Base-by-base conservation (phyloP, 2,888 invertebrate species). In the Metacarcinus magister region DNA sequence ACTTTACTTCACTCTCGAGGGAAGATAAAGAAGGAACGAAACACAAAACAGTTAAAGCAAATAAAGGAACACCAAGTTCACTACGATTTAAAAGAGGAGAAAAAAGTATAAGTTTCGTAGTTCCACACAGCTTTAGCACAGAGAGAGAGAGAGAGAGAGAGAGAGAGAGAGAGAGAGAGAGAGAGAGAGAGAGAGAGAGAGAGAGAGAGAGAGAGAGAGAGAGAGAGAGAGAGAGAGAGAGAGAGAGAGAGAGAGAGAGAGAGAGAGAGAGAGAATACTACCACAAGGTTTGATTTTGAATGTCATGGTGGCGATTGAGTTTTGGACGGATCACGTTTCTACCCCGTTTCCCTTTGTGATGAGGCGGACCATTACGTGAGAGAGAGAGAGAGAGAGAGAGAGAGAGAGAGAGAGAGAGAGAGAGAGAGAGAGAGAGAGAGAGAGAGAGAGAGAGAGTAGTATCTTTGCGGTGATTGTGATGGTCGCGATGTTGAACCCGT, bases 161-260 rank as follows among this genome's bases (percentile, higher is more conserved):
- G 54, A 54, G 54, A 54, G 54, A 54, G 54, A 54, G 54, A 23
- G 16, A 60, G 8, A 60, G 8, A 60, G 8, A 60, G 8, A 60
- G 8, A 60, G 8, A 60, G 8, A 60, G 8, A 60, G 8, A 60
- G 8, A 60, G 8, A 60, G 60, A 60, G 60, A 60, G 60, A 60
- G 60, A 60, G 60, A 60, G 60, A 60, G 60, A 60, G 60, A 60
- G 60, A 60, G 60, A 60, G 60, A 67, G 67, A 67, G 67, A 67
- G 67, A 67, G n/a, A 67, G n/a, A 67, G 67, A 67, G 67, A 67
- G 67, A 67, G n/a, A 67, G 67, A 67, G 67, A 67, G 67, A 67
- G 67, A 67, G 67, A 67, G 67, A 67, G 67, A 67, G 67, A 67
- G 67, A 67, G 67, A 67, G 67, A 67, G 67, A 67, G 67, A 67